Base-by-base conservation (phyloP, 2,113 vertebrate genomes). In the Chinchilla lanigera region DNA sequence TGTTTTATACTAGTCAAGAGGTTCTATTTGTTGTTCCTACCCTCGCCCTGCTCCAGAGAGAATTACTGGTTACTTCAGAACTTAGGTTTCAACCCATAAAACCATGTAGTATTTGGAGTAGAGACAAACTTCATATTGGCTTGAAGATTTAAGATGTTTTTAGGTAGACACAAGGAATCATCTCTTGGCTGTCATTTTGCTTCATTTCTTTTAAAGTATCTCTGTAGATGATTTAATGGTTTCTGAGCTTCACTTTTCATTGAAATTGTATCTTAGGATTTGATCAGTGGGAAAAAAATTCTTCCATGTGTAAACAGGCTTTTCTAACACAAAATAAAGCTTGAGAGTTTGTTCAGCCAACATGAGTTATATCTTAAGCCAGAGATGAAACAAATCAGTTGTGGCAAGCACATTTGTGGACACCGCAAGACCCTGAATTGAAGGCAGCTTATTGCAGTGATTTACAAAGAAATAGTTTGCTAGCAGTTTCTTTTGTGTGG, bases 261-360 rank as follows among this genome's bases (percentile, higher is more conserved):
- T 93, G 89, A 86, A 93, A 91, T 69, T 81, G 26, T 89, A 17
- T 95, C 81, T 97, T 94, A 96, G 86, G 60, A 54, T 90, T 96
- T 65, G n/a, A 19, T 86, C 5, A 9, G 41, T 90, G 22, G 35
- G 16, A 41, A 50, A 86, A 77, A 56, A 19, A 16, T 80, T 52
- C 52, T 95, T 94, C 86, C 71, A 44, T 95, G 60, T 93, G 20
- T 87, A 94, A 96, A 92, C 67, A 90, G 80, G 9, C 50, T 89
- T 17, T 96, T 96, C 50, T 97, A 95, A 89, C 94, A 94, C 47
- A 95, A 85, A 93, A 41, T 96, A 95, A 89, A 81, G 28, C 89
- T 90, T 93, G 56, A 71, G 54, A 83, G 7, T 89, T 80, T 96
- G 33, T 87, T 22, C 50, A 80, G 65, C 86, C 38, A 92, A 78